Evolutionary conservation across 2,113 vertebrate genomes (phyloP), one percentile per base, ranked within the genome.

Genomic region (Dicaeum eximium): DNA sequence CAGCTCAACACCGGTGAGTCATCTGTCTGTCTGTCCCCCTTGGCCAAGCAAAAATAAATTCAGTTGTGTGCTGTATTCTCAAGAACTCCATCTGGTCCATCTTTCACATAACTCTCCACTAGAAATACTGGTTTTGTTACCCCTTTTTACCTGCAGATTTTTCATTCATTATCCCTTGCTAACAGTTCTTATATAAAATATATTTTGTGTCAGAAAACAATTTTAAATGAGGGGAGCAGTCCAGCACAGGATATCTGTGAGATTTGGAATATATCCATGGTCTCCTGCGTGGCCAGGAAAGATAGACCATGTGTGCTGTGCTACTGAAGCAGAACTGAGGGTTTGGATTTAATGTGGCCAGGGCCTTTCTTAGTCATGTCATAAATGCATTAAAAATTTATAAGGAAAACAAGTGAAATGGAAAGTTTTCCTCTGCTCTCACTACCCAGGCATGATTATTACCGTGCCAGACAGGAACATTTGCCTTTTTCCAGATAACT

Each of bases 1-100:
- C 28, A 98, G 93, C 65, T 31, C 97, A 69, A 86, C 96, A 35
- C 92, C 97, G 71, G 98, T 99, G 97, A 98, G 98, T 71, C 4
- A 0, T 77, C 23, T 30, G 19, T 70, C 45, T 57, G 37, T 54
- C 38, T 18, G 80, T 75, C 22, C 38, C 11, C 18, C 30, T 42
- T 33, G 17, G 27, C 79, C 57, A 87, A 69, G 30, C 11, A 61
- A 28, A 91, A 74, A 27, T 33, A n/a, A 44, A 62, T 75, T 62
- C 20, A 31, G 2, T 5, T 16, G 4, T 11, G 33, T 69, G 13
- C 33, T 72, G 47, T 38, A 4, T 19, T 83, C 44, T 66, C 47
- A 73, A 11, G 54, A 73, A 47, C 37, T 37, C 33, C 38, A 45
- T 60, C 48, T 90, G 19, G 62, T 79, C 20, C 47, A 35, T 35